Evolutionary conservation across 1,140 invertebrate genomes (phyloP).

Genomic region (Zelostemma sp.): DNA sequence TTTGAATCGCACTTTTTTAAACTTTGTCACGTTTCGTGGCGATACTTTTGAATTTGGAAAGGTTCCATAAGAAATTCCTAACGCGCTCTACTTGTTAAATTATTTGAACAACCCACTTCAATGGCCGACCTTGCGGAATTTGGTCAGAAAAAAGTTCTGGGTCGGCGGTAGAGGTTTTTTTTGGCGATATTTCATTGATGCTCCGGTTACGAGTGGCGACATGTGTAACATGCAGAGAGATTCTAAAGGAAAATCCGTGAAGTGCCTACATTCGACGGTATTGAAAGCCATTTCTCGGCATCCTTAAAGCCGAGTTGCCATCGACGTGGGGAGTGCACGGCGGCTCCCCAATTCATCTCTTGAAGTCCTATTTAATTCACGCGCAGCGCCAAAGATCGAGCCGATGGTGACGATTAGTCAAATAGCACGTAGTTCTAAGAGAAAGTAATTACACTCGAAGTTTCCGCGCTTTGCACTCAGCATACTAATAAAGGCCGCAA

Average conservation of each 20-base stretch:
- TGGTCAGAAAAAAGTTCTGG: background rate
- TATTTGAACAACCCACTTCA: background rate
- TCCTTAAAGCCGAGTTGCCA: constrained; percentile 25
- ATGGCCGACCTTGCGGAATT: background rate
- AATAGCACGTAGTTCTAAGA: constrained; percentile 50
- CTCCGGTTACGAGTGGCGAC: background rate
- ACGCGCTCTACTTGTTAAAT: background rate
- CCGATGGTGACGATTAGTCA: constrained; percentile 51
- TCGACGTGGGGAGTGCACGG: constrained; percentile 35
- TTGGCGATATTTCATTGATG: background rate
- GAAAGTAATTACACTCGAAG: constrained; percentile 53
- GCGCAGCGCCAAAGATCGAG: constrained; percentile 44
- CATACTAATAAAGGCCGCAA: constrained; percentile 51
- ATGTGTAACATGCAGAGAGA: background rate
- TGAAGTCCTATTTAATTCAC: constrained; percentile 37
- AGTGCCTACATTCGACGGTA: constrained; percentile 27
- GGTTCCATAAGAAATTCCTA: background rate
- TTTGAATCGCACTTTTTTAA: background rate
- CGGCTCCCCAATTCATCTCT: constrained; percentile 40
- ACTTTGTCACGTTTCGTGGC: background rate
- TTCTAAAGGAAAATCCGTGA: constrained; percentile 21
- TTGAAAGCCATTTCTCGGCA: constrained; percentile 20
- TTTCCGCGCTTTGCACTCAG: constrained; percentile 47
- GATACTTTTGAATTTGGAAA: background rate
- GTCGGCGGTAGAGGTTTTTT: background rate